These are phyloP conservation scores for Orthosia incerta DNA, from an alignment of 2,888 invertebrate species.

Conservation along the genomic window DNA sequence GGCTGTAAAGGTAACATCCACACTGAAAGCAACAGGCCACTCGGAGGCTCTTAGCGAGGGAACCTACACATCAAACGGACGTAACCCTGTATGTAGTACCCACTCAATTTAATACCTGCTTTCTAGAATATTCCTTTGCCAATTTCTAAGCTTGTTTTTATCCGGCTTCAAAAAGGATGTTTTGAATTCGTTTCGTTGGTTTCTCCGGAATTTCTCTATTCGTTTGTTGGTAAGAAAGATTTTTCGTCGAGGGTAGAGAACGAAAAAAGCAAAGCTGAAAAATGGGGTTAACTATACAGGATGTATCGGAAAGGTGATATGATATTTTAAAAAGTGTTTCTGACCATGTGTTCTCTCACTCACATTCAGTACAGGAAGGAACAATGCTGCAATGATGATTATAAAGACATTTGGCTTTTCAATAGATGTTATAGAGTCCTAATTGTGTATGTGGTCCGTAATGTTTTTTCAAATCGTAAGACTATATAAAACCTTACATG, in stretches of 20 bases:
- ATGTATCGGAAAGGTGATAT: too few species aligned
- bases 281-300: too few species aligned
- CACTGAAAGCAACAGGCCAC: constrained; percentile 26
- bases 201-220: not conserved
- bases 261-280: too few species aligned
- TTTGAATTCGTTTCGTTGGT: constrained; percentile 12
- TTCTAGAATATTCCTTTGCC: constrained; percentile 46
- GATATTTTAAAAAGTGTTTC: too few species aligned
- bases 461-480: too few species aligned
- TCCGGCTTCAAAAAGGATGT: constrained; percentile 7
- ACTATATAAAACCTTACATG: too few species aligned
- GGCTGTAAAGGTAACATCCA: constrained; percentile 38
- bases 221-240: not conserved
- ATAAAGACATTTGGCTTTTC: not conserved
- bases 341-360: too few species aligned
- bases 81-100: constrained; percentile 8
- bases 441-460: too few species aligned
- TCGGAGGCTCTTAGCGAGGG: constrained; percentile 24
- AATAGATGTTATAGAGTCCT: too few species aligned
- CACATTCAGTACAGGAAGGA: too few species aligned
- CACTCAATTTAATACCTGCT: constrained; percentile 36
- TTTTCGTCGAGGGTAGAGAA: too few species aligned
- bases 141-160: constrained; percentile 38
- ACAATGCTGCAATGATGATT: too few species aligned
- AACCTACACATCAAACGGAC: constrained; percentile 39